Conservation (phyloP, 2,888 invertebrate genomes). For the Danaus chrysippus region DNA sequence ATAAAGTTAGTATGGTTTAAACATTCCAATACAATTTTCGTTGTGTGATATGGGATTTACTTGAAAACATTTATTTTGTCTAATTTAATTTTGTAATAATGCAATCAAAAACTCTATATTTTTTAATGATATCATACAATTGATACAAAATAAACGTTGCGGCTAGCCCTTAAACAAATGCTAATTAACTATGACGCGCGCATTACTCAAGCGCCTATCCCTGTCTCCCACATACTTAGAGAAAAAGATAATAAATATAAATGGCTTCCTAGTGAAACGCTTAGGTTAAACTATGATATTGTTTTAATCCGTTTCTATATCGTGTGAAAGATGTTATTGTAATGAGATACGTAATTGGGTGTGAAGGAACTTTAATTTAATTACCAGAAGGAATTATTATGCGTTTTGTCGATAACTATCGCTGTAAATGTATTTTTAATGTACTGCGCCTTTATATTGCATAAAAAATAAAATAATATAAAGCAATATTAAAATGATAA, state of each 20-base stretch:
- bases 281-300: slow-evolving; percentile 36
- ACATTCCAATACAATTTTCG: no score
- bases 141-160: slow-evolving; percentile 5
- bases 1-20: no score
- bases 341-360: slow-evolving; percentile 28
- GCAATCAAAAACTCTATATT: no score
- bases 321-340: slow-evolving; percentile 32
- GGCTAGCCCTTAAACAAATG: slow-evolving; percentile 57
- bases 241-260: slow-evolving; percentile 40
- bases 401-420: slow-evolving; percentile 8
- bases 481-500: neutral
- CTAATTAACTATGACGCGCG: slow-evolving; percentile 67
- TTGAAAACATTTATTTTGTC: no score
- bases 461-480: neutral
- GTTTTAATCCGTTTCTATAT: slow-evolving; percentile 24
- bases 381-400: slow-evolving; percentile 24
- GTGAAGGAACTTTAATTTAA: slow-evolving; percentile 30
- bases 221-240: slow-evolving; percentile 41
- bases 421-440: slow-evolving; percentile 7
- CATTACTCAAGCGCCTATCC: slow-evolving; percentile 56
- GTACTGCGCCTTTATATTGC: neutral
- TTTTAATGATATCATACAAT: no score
- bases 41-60: no score
- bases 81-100: no score
- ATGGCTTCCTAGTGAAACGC: slow-evolving; percentile 51